Base-by-base conservation (phyloP, 2,797 vertebrate genomes). In the Gallirallus australis region DNA sequence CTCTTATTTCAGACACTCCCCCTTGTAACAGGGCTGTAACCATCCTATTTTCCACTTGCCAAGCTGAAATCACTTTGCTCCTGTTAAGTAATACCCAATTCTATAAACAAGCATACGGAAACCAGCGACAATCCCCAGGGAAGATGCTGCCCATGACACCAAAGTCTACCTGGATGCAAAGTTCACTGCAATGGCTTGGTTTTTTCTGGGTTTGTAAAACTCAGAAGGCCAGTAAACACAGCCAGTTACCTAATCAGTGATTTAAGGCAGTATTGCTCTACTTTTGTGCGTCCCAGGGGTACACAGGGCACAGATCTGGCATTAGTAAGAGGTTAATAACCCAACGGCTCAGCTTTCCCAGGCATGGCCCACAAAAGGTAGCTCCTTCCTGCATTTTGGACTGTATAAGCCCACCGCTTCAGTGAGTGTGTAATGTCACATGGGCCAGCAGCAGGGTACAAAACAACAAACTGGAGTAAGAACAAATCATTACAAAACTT, bases 331-430 rank as follows among this genome's bases (percentile, higher is more conserved):
- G 5, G 12, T 23, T 75, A 60, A 30, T 2, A 31, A 66, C 3
- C 45, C 69, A 70, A 18, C 15, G 53, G 48, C 19, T 64, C 50
- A 59, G 17, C 12, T 75, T 50, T 35, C 40, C 50, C 77, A 73
- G 54, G 6, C 16, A 15, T 5, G 17, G 2, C 27, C 53, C 54
- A 12, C 20, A 5, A 33, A 37, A 28, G 35, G 5, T 2, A 11
- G 30, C 47, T 64, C 42, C 70, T 33, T 45, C 66, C 3, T 77
- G 79, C 35, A 20, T 76, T 87, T 56, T 40, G 52, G 59, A 7
- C 28, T 61, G 12, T 1, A 1, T 0, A 39, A 86, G 54, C 11
- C 33, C 2, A 0, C 21, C 27, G 9, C 5, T 39, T 30, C n/a
- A 31, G 5, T 11, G 8, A 17, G 14, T 0, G 1, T 16, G 7